Conservation (phyloP, 1,140 invertebrate genomes). For the Calephelis nemesis region DNA sequence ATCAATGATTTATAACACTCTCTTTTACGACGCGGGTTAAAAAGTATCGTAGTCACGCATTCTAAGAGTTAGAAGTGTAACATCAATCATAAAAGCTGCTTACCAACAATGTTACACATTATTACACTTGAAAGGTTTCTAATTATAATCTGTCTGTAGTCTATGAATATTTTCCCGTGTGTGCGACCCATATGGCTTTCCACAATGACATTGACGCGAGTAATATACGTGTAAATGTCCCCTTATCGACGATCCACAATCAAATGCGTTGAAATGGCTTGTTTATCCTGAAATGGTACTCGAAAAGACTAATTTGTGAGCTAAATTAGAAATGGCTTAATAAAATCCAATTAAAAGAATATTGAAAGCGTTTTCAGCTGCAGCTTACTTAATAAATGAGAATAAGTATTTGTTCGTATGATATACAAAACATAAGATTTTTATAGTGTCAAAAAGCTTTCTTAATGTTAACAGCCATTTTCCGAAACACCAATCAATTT, state of each 20-base stretch:
- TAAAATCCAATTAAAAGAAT: background rate
- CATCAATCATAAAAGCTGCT: conserved; percentile 10
- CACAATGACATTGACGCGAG: conserved; percentile 14
- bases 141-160: conserved; percentile 2
- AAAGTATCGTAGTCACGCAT: background rate
- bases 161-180: conserved; percentile 15
- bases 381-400: no score
- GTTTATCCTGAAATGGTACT: conserved; percentile 10
- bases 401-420: no score
- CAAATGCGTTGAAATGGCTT: conserved; percentile 18
- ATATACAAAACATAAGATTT: no score
- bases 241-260: conserved; percentile 16
- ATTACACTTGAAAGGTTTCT: conserved; percentile 2
- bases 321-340: background rate
- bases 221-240: conserved; percentile 16
- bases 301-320: conserved; percentile 10
- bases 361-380: no score
- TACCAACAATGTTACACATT: conserved; percentile 1
- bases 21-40: no score
- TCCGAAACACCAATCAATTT: no score
- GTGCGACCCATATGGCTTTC: conserved; percentile 13
- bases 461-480: no score
- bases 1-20: conserved; percentile 2
- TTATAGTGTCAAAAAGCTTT: no score
- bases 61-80: background rate